Evolutionary conservation across 1,140 invertebrate species (phyloP).

Genomic region (Drosophila pseudoananassae): DNA sequence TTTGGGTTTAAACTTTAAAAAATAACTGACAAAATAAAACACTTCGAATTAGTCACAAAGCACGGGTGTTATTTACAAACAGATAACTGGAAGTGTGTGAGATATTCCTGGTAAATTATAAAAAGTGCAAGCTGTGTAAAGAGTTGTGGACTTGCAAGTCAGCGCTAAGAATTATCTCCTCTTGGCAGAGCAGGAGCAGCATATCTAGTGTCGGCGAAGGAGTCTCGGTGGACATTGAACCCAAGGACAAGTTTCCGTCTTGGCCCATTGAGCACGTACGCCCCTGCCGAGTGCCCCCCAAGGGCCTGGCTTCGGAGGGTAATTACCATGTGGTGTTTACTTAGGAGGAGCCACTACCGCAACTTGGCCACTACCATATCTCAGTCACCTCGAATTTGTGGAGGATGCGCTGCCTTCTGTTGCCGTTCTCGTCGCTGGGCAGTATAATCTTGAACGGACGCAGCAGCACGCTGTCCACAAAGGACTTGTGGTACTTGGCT

Average conservation of each 20-base stretch:
- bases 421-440: slow-evolving; percentile 74
- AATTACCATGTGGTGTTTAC: slow-evolving; percentile 59
- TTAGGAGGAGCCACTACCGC: slow-evolving; percentile 11
- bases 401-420: slow-evolving; percentile 67
- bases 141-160: background rate
- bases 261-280: slow-evolving; percentile 73
- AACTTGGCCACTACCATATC: slow-evolving; percentile 67
- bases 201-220: slow-evolving; percentile 54
- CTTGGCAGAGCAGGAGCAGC: slow-evolving; percentile 6
- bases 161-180: background rate
- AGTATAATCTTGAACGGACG: slow-evolving; percentile 79
- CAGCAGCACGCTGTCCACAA: slow-evolving; percentile 76
- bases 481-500: slow-evolving; percentile 78
- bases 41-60: slow-evolving; percentile 2
- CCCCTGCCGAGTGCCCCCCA: slow-evolving; percentile 29
- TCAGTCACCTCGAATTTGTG: slow-evolving; percentile 83
- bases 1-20: background rate
- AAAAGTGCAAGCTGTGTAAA: slow-evolving; percentile 14
- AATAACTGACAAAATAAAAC: background rate
- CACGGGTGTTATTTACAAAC: slow-evolving; percentile 1
- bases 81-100: background rate
- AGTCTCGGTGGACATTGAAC: slow-evolving; percentile 55
- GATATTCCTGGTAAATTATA: slow-evolving; percentile 3
- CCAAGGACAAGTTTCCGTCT: slow-evolving; percentile 31
- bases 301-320: slow-evolving; percentile 25